Conservation (phyloP, 2,888 invertebrate species). For the Eupsilia transversa region DNA sequence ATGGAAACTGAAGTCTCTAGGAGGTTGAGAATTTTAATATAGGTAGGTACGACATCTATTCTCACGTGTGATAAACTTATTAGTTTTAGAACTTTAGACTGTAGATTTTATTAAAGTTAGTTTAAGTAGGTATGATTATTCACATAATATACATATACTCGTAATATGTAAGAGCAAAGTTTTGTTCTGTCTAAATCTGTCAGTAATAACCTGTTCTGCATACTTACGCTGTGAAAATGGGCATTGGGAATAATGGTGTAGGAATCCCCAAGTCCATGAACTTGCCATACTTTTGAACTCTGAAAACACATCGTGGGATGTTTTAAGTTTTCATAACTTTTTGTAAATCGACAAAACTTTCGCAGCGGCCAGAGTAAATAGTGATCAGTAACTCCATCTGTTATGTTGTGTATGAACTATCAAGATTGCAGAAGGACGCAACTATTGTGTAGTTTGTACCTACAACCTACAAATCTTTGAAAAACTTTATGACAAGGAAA, state of each 20-base stretch:
- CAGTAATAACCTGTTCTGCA: too few species aligned
- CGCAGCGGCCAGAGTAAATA: not conserved
- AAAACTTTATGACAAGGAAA: not conserved
- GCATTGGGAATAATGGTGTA: too few species aligned
- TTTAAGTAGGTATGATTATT: too few species aligned
- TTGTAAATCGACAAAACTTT: not conserved
- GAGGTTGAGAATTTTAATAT: constrained; percentile 17
- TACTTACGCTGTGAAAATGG: too few species aligned
- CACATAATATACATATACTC: too few species aligned
- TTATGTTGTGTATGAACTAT: constrained; percentile 30
- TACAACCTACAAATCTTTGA: not conserved
- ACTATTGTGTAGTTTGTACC: not conserved
- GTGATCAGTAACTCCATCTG: constrained; percentile 50
- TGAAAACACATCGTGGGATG: not conserved
- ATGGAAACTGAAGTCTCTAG: constrained; percentile 65
- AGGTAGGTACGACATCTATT: constrained; percentile 13
- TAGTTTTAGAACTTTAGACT: not conserved
- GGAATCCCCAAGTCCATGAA: not conserved
- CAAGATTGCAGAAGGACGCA: not conserved
- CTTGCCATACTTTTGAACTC: not conserved
- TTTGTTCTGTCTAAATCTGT: too few species aligned
- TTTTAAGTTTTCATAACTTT: not conserved
- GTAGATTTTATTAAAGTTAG: too few species aligned
- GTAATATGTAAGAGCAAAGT: too few species aligned
- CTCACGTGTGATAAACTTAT: not conserved